phyloP scores from a whole-genome alignment of 1,140 invertebrate genomes.

The Aphaenogaster rudis region DNA sequence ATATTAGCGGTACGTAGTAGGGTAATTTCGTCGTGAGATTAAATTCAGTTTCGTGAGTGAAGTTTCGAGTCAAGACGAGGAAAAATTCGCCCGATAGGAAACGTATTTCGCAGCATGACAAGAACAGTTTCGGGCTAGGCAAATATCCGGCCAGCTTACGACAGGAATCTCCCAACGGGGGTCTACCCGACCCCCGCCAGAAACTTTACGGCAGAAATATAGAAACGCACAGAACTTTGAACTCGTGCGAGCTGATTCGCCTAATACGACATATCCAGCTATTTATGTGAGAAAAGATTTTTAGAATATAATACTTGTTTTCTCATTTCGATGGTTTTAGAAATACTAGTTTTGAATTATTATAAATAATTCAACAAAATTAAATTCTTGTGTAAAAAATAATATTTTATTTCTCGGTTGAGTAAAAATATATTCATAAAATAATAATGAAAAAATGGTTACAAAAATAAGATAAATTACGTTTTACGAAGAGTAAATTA shows the following conservation, averaged over 20 bases:
- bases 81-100: constrained; percentile 52
- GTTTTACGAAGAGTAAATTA: not conserved
- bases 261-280: constrained; percentile 18
- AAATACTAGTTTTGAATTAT: not conserved
- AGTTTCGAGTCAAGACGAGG: constrained; percentile 49
- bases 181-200: constrained; percentile 16
- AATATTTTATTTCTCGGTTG: not conserved
- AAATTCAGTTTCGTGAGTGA: constrained; percentile 41
- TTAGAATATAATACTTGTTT: not conserved
- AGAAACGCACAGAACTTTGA: constrained; percentile 50
- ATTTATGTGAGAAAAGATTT: constrained; percentile 14
- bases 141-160: constrained; percentile 41
- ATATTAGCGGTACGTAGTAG: constrained; percentile 34
- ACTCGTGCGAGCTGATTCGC: constrained; percentile 43
- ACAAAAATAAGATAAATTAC: not conserved
- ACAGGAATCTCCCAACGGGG: constrained; percentile 35
- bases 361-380: constrained; percentile 5
- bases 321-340: not conserved
- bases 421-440: not conserved
- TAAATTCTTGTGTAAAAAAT: not conserved
- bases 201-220: constrained; percentile 53
- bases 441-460: not conserved
- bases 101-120: constrained; percentile 52
- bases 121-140: constrained; percentile 51
- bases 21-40: constrained; percentile 50